Percentiles rank a stretch among this genome's conserved stretches.
Conservation (phyloP, 2,888 invertebrate genomes). For the Pteria penguin region DNA sequence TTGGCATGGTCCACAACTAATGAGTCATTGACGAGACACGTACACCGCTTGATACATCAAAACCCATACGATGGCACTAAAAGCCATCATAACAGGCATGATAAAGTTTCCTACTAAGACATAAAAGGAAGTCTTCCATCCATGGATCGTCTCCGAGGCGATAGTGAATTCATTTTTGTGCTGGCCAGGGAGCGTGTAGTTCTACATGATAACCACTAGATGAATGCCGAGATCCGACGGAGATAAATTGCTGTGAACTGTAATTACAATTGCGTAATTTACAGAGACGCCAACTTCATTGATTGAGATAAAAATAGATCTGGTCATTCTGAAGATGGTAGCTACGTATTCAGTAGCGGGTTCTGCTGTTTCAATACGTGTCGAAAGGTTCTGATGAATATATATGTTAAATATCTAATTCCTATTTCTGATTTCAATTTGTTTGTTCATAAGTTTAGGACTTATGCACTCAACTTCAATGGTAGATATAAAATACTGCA, state of each 20-base stretch:
- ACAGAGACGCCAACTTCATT: neutral
- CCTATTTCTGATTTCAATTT: too few relatives aligned
- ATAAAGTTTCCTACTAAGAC: neutral
- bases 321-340: too few relatives aligned
- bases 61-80: neutral
- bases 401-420: too few relatives aligned
- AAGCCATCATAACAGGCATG: neutral
- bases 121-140: neutral
- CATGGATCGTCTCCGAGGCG: neutral
- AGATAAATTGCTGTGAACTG: neutral
- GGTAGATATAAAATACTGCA: too few relatives aligned
- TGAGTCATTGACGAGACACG: neutral
- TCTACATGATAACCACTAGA: neutral
- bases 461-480: too few relatives aligned
- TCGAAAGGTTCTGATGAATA: too few relatives aligned
- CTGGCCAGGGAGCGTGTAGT: neutral
- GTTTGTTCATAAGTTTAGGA: too few relatives aligned
- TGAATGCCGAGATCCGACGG: neutral
- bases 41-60: neutral
- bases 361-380: too few relatives aligned
- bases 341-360: too few relatives aligned
- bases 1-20: neutral
- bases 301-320: too few relatives aligned
- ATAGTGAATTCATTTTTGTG: neutral
- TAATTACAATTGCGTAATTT: neutral